These are phyloP conservation scores for Thymelicus lineola DNA, from an alignment of 2,888 invertebrate species.

Conservation along the genomic window DNA sequence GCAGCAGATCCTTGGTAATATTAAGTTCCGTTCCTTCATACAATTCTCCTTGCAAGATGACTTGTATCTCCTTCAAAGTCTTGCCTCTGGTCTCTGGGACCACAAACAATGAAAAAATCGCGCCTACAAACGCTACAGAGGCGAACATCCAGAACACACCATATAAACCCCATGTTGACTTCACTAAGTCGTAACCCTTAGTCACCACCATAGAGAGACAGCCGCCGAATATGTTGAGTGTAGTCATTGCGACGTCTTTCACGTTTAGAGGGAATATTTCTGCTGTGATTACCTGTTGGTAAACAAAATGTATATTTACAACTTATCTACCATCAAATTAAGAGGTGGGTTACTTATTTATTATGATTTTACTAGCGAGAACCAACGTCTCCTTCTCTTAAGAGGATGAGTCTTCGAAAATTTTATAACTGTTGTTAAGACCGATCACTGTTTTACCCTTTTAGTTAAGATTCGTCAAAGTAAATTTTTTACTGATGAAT, in stretches of 20 bases:
- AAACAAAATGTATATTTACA: neutral
- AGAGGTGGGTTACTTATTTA: no score
- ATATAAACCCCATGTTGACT: constrained; percentile 72
- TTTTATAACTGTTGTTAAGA: no score
- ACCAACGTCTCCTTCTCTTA: no score
- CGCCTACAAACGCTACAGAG: constrained; percentile 69
- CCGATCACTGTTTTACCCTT: no score
- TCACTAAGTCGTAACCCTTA: constrained; percentile 78
- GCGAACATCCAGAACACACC: constrained; percentile 80
- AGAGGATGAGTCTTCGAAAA: no score
- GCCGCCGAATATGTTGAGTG: constrained; percentile 74
- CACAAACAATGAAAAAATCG: constrained; percentile 72
- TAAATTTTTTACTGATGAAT: no score
- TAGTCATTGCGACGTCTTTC: constrained; percentile 80
- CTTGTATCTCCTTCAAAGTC: constrained; percentile 82
- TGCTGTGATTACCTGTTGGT: constrained; percentile 70
- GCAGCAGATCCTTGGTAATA: neutral
- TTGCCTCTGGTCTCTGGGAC: constrained; percentile 86
- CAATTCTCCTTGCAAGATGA: constrained; percentile 71
- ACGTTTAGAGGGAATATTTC: constrained; percentile 85
- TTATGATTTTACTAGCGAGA: no score
- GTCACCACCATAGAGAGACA: constrained; percentile 75
- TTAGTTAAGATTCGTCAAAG: no score
- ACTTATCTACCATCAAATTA: no score
- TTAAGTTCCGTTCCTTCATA: constrained; percentile 51